phyloP scores from a whole-genome alignment of 2,888 invertebrate genomes.

The Falcaria lacertinaria region DNA sequence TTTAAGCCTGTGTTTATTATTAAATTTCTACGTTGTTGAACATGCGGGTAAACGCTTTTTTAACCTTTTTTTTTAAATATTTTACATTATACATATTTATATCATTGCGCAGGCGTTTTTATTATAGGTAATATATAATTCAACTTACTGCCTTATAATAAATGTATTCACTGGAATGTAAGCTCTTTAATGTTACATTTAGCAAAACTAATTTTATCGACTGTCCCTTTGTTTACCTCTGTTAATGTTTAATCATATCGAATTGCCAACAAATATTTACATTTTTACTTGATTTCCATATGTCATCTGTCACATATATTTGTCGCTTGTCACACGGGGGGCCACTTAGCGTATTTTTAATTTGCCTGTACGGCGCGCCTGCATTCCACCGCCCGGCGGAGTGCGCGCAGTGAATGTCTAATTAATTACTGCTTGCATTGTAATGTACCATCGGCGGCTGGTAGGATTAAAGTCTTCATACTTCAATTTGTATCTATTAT shows the following conservation, averaged over 20 bases:
- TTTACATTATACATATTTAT: too few species aligned
- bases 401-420: constrained; percentile 6
- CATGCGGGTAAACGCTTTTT: too few species aligned
- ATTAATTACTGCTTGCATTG: constrained; percentile 6
- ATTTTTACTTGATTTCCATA: constrained; percentile 11
- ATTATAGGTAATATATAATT: too few species aligned
- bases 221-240: neutral
- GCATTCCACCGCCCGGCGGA: constrained; percentile 10
- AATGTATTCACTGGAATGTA: too few species aligned
- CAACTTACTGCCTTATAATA: too few species aligned
- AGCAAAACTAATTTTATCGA: too few species aligned
- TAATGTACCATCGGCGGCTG: neutral
- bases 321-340: constrained; percentile 19
- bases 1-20: too few species aligned
- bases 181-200: too few species aligned
- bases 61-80: too few species aligned
- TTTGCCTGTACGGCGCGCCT: constrained; percentile 22
- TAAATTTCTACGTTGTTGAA: too few species aligned
- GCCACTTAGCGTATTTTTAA: constrained; percentile 35
- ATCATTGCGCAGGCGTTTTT: too few species aligned
- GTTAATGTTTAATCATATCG: neutral
- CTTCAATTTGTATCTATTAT: too few species aligned
- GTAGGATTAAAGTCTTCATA: neutral
- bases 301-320: constrained; percentile 26
- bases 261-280: constrained; percentile 1